Base-by-base conservation (phyloP, 1,140 invertebrate genomes). In the Zaprionus gabonicus region DNA sequence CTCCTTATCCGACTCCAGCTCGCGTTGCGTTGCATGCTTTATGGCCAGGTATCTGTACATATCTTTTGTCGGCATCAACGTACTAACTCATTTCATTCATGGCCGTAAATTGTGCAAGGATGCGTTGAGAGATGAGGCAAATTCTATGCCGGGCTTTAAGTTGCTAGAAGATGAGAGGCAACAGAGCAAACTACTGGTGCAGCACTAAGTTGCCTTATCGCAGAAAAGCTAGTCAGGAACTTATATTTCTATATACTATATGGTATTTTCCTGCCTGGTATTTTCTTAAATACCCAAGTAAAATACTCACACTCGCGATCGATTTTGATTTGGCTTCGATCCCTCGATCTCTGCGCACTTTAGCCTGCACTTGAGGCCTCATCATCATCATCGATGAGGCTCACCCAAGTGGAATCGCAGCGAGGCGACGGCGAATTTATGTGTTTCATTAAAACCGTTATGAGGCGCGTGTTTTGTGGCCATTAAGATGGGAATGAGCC, bases 361-460 rank as follows among this genome's bases (percentile, higher is more conserved):
- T 31, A 7, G 28, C 28, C 28, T 31, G 64, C 49, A 78, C 64
- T 79, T 64, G 64, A 69, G 63, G 62, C 66, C 66, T 23, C 23
- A 23, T 23, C 23, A 23, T 23, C 23, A 23, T 23, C 23, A 23
- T 23, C 23, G 23, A 25, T 56, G 62, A 68, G 36, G 75, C 82
- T 87, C 83, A 80, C 80, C 80, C 83, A 82, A 87, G 84, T 71
- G 66, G 82, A 65, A 60, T 82, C 53, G 53, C 49, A 55, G 41
- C 53, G 74, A 68, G 76, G 68, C 79, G 76, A 63, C 66, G 71
- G 65, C 72, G 80, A 87, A 88, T 87, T 87, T 83, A 88, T 87
- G 78, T 88, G 81, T 87, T 87, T 88, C 84, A 87, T 84, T 87
- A 87, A 80, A 88, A 78, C 84, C 84, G 84, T 88, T 87, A 87